Base-by-base conservation (phyloP, 1,140 invertebrate genomes). In the Pantala flavescens region DNA sequence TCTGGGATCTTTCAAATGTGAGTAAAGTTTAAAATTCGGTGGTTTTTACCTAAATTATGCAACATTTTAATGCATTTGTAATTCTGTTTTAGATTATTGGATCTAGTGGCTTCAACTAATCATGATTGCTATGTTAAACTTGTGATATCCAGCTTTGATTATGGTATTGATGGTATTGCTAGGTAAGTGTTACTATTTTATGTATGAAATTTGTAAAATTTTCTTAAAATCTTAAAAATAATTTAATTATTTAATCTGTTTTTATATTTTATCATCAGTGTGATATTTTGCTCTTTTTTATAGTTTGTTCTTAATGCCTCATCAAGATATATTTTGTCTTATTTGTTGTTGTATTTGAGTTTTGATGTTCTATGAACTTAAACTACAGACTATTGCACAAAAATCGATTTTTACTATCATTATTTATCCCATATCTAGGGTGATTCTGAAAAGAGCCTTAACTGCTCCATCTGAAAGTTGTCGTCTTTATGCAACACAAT, bases 41-140 rank as follows among this genome's bases (percentile, higher is more conserved):
- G 72, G 36, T 36, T 36, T 2, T 36, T 36, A 36, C 9, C 9
- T 36, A 36, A 36, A 36, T 71, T 3, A 28, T 12, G 9, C 70
- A 43, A 72, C 70, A 73, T 72, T 73, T 23, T 24, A 0, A 24
- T 0, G 10, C 0, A 21, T 55, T 72, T 72, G 43, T 70, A 23
- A 79, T 78, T 75, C n/a, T n/a, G n/a, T 84, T 85, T 74, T 81
- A 94, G 92, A 78, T 84, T 97, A 11, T 84, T 93, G 77, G 88
- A 93, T 77, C 81, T 97, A 73, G 91, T 94, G 0, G 87, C 89
- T n/a, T 87, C 88, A 14, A 93, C 93, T 0, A 91, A 91, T 78
- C 93, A 96, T 81, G 93, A 95, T 77, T 93, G 93, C 79, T 98
- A 98, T 81, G 90, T 96, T 0, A 98, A 98, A 82, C 84, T 98